Evolutionary conservation across 2,113 vertebrate genomes (phyloP).

Genomic region (Pandion haliaetus): DNA sequence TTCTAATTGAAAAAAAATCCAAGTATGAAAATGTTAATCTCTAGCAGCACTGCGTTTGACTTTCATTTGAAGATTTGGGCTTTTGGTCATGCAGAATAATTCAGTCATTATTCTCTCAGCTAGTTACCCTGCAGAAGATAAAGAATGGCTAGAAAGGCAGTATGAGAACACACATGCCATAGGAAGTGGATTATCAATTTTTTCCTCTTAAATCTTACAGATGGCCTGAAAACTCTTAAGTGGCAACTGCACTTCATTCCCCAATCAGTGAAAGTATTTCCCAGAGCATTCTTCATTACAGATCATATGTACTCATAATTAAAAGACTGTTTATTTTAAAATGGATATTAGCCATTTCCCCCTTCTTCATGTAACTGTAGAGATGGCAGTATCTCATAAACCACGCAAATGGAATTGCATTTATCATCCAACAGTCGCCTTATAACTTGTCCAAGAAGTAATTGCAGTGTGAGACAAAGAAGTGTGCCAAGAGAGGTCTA

Average conservation of each 20-base stretch:
- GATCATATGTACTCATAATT: background rate
- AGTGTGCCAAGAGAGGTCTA: background rate
- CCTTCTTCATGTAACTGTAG: background rate
- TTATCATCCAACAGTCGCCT: background rate
- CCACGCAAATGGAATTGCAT: background rate
- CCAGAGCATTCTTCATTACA: background rate
- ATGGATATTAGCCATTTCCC: constrained; percentile 1
- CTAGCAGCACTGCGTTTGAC: background rate
- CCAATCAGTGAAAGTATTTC: background rate
- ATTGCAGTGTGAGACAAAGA: background rate
- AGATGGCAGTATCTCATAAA: background rate
- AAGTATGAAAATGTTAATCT: background rate
- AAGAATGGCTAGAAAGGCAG: background rate
- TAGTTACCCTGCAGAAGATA: background rate
- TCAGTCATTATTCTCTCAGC: background rate
- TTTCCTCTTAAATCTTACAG: background rate
- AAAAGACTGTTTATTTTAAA: constrained; percentile 12
- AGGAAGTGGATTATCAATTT: background rate
- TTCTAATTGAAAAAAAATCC: background rate
- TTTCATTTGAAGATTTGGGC: background rate
- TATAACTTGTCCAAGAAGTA: background rate
- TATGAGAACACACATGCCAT: background rate
- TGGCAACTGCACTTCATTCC: background rate
- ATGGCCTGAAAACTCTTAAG: background rate
- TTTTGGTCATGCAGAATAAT: background rate